Percentiles rank a stretch among this genome's conserved stretches.
Conservation (phyloP, 1,140 invertebrate species). For the Drusus annulatus region DNA sequence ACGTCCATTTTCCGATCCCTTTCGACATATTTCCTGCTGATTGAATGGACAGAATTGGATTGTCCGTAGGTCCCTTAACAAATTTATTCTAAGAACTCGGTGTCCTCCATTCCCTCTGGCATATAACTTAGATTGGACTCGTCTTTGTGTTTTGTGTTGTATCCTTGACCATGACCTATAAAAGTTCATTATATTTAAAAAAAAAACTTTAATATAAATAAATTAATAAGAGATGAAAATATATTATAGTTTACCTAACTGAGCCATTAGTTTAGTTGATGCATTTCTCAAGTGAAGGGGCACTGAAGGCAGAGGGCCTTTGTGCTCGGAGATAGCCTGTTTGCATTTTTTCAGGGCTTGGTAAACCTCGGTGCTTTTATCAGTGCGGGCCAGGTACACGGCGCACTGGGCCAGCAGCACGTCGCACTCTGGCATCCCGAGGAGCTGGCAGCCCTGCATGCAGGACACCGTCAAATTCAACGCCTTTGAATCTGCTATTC, state of each 20-base stretch:
- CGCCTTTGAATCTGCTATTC: slow-evolving; percentile 72
- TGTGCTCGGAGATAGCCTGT: slow-evolving; percentile 73
- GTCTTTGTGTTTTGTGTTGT: slow-evolving; percentile 73
- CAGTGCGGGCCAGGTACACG: slow-evolving; percentile 82
- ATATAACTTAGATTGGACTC: slow-evolving; percentile 76
- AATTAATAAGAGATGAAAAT: not conserved
- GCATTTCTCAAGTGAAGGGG: slow-evolving; percentile 86
- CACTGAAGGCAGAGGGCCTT: slow-evolving; percentile 81
- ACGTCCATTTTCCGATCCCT: too few species aligned
- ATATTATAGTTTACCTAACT: slow-evolving; percentile 75
- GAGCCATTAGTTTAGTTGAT: slow-evolving; percentile 84
- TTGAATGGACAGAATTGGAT: too few species aligned
- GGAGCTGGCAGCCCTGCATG: slow-evolving; percentile 84
- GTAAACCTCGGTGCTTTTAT: slow-evolving; percentile 83
- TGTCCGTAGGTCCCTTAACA: too few species aligned
- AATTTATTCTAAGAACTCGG: slow-evolving; percentile 73
- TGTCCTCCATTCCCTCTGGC: slow-evolving; percentile 78
- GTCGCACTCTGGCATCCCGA: slow-evolving; percentile 88
- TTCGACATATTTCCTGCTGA: too few species aligned
- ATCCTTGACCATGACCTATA: slow-evolving; percentile 78
- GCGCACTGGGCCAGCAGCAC: slow-evolving; percentile 84
- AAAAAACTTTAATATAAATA: too few species aligned
- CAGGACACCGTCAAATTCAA: slow-evolving; percentile 79
- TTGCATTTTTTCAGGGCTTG: slow-evolving; percentile 77
- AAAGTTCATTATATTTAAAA: slow-evolving; percentile 56